A percentile compares a stretch with the other conserved stretches of the same genome.
phyloP scores from a whole-genome alignment of 2,888 invertebrate genomes.

The Zonitis immaculata region DNA sequence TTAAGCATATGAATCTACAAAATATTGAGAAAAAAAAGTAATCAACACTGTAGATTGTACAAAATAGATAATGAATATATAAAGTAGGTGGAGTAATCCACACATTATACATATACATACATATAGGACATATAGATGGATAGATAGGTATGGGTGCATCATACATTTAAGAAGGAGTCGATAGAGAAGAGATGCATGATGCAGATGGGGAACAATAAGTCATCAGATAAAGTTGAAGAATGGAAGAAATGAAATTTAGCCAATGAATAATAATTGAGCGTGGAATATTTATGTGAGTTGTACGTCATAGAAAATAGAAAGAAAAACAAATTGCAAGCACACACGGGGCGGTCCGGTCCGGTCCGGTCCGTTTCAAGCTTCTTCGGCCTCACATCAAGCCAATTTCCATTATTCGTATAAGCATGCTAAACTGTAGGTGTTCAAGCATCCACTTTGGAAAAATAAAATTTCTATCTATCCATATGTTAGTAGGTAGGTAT shows the following conservation, averaged over 20 bases:
- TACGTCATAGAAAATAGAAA: constrained; percentile 22
- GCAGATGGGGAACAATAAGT: neutral
- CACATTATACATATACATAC: no score
- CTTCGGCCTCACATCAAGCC: constrained; percentile 14
- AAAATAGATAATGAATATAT: no score
- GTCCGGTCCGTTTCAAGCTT: constrained; percentile 23
- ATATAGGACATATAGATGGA: no score
- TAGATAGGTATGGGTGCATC: no score
- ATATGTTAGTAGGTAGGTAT: neutral
- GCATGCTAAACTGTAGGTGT: constrained; percentile 33
- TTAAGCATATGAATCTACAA: no score
- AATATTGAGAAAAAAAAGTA: no score
- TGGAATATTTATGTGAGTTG: constrained; percentile 25
- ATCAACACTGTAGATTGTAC: no score
- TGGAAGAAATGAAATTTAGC: constrained; percentile 12
- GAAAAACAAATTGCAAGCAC: no score
- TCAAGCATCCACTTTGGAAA: constrained; percentile 36
- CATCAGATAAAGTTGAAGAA: neutral
- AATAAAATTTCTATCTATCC: constrained; percentile 23
- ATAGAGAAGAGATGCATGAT: neutral
- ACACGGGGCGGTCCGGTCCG: no score
- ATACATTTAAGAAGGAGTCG: no score
- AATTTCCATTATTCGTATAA: constrained; percentile 29
- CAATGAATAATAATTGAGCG: constrained; percentile 19
- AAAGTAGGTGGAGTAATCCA: no score